phyloP scores from a whole-genome alignment of 2,888 invertebrate species.

The Cosmia pyralina region DNA sequence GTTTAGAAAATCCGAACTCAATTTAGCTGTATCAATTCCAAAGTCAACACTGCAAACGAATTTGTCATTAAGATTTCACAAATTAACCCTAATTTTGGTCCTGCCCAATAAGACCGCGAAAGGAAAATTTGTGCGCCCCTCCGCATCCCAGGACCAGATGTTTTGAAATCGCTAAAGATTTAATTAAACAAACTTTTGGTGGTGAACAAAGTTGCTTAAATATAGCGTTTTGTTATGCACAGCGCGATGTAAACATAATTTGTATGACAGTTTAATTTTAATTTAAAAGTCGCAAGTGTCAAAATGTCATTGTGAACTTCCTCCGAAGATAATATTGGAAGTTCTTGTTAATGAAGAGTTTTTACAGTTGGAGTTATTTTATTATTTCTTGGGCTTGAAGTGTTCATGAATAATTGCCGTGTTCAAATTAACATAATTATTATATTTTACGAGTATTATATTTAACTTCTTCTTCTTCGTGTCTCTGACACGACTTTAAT shows the following conservation, averaged over 20 bases:
- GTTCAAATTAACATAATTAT: slow-evolving; percentile 5
- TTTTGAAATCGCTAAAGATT: slow-evolving; percentile 81
- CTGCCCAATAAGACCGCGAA: slow-evolving; percentile 63
- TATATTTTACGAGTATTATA: background rate
- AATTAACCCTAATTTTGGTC: slow-evolving; percentile 60
- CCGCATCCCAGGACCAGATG: slow-evolving; percentile 74
- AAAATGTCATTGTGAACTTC: slow-evolving; percentile 43
- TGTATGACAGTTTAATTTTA: slow-evolving; percentile 67
- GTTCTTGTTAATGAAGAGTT: slow-evolving; percentile 21
- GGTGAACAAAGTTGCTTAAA: slow-evolving; percentile 74
- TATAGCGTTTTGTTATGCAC: slow-evolving; percentile 69
- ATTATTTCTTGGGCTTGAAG: slow-evolving; percentile 16
- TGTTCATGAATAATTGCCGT: slow-evolving; percentile 22
- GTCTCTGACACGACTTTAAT: too few species aligned
- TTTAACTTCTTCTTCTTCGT: too few species aligned
- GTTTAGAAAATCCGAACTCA: slow-evolving; percentile 58
- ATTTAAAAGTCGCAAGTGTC: slow-evolving; percentile 57
- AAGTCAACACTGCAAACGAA: slow-evolving; percentile 60
- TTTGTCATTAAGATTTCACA: slow-evolving; percentile 60
- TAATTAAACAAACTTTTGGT: slow-evolving; percentile 80
- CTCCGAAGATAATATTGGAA: slow-evolving; percentile 33
- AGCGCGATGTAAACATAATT: slow-evolving; percentile 67
- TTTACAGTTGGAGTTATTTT: background rate
- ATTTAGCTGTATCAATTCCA: slow-evolving; percentile 56
- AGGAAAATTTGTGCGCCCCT: slow-evolving; percentile 66